phyloP scores from a whole-genome alignment of 2,888 invertebrate species.

The Aricia artaxerxes region DNA sequence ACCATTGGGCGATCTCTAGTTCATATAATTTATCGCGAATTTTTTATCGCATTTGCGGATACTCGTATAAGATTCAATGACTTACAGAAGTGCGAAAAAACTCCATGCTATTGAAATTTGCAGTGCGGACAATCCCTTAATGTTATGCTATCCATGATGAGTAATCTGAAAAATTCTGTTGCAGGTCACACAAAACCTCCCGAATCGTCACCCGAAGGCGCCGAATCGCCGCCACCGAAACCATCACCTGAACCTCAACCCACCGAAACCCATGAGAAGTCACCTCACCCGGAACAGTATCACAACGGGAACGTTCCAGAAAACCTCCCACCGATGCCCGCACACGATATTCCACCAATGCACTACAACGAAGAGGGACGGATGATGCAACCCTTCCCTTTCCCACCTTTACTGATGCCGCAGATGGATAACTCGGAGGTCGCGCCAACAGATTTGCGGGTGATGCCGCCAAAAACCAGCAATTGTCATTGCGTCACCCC shows the following conservation, averaged over 20 bases:
- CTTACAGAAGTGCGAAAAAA: no score
- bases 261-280: conserved; percentile 57
- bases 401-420: conserved; percentile 62
- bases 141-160: no score
- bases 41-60: no score
- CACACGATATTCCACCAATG: conserved; percentile 62
- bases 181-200: conserved; percentile 71
- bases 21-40: no score
- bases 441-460: conserved; percentile 69
- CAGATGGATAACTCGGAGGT: conserved; percentile 61
- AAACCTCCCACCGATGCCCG: conserved; percentile 47
- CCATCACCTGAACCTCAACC: conserved; percentile 64
- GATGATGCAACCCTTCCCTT: conserved; percentile 62
- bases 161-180: conserved; percentile 27
- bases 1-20: no score
- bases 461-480: conserved; percentile 57
- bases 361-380: conserved; percentile 62
- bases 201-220: conserved; percentile 70
- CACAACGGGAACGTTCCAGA: conserved; percentile 59
- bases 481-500: conserved; percentile 58
- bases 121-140: no score
- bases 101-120: no score
- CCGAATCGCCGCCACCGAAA: conserved; percentile 67
- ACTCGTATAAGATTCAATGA: no score
- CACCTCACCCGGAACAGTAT: conserved; percentile 64